Percentiles rank a stretch among this genome's conserved stretches.
phyloP scores from a whole-genome alignment of 2,113 vertebrate genomes.

The Chauna torquata region DNA sequence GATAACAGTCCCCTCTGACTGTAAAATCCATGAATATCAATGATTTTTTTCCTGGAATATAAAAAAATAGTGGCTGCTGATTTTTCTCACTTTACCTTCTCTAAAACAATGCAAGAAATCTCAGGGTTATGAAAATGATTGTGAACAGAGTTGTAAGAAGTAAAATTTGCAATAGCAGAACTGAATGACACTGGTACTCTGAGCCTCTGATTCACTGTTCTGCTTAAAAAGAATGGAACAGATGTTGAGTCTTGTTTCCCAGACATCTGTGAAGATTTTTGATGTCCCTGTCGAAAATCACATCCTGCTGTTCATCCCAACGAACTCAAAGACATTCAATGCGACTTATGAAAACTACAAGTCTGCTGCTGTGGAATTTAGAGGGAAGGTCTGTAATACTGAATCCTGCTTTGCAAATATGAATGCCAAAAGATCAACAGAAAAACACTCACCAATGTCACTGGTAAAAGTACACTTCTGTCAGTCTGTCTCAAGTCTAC shows the following conservation, averaged over 20 bases:
- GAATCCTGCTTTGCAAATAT: not conserved
- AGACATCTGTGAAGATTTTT: slow-evolving; percentile 88
- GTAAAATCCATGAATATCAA: not conserved
- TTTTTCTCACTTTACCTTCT: not conserved
- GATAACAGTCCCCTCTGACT: not conserved
- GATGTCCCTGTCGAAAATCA: slow-evolving; percentile 83
- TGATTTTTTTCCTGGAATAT: not conserved
- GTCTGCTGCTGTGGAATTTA: slow-evolving; percentile 77
- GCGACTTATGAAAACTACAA: slow-evolving; percentile 77
- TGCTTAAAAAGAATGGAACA: slow-evolving; percentile 17
- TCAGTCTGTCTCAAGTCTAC: not conserved
- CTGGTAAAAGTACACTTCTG: not conserved
- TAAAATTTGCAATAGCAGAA: not conserved
- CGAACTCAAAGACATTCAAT: slow-evolving; percentile 65
- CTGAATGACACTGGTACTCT: not conserved
- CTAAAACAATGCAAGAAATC: slow-evolving; percentile 13
- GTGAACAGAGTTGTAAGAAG: not conserved
- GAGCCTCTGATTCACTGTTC: slow-evolving; percentile 42
- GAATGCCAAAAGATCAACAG: not conserved
- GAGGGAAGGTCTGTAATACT: slow-evolving; percentile 81
- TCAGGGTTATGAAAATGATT: not conserved
- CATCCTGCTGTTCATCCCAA: slow-evolving; percentile 88
- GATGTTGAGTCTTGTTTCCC: slow-evolving; percentile 52
- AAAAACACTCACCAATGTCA: not conserved
- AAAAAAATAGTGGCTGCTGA: not conserved